Evolutionary conservation across 1,140 invertebrate genomes (phyloP), one percentile per base, ranked within the genome.

Genomic region (Paracyclopina nana): DNA sequence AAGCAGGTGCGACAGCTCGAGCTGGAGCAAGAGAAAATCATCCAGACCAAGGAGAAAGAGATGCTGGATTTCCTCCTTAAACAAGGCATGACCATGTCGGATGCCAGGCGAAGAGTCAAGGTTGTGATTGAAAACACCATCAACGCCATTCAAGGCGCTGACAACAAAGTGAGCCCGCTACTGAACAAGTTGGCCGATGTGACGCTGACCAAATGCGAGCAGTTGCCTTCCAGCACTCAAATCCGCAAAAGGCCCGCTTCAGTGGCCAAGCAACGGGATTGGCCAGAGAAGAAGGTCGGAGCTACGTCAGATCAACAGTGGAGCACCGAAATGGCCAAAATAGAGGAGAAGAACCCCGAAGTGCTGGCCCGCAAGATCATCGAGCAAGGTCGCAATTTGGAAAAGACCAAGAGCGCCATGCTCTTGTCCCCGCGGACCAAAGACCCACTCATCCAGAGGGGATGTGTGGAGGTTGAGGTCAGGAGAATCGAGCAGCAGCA

Each of bases 261-360:
- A 38, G 25, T 18, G 40, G 9, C 27, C 34, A 18, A 38, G 28
- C 41, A 30, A 28, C 6, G 46, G 34, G 29, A 31, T 31, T 31
- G 29, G 1, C 28, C 34, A 34, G 57, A 27, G 51, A 57, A 25
- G 58, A 55, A 51, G 51, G 56, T 5, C 42, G 54, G 24, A 53
- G 53, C 46, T 29, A 81, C 1, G 76, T 78, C 2, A 68, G 81
- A 80, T 1, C 82, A 86, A 62, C 82, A 87, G 59, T 87, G 82
- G 82, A 82, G 83, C 0, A 81, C 85, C 55, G 79, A 85, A 56
- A 75, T 86, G 26, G 82, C 78, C 2, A 86, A 85, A 63, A 88
- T 87, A 52, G 79, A 86, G 58, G 84, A 87, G 58, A 83, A 84
- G 58, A 86, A 87, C 69, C 84, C 82, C 0, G 83, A 87, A 63